Evolutionary conservation across 2,888 invertebrate genomes (phyloP), one percentile per base, ranked within the genome.

Genomic region (Oasisia sp.): DNA sequence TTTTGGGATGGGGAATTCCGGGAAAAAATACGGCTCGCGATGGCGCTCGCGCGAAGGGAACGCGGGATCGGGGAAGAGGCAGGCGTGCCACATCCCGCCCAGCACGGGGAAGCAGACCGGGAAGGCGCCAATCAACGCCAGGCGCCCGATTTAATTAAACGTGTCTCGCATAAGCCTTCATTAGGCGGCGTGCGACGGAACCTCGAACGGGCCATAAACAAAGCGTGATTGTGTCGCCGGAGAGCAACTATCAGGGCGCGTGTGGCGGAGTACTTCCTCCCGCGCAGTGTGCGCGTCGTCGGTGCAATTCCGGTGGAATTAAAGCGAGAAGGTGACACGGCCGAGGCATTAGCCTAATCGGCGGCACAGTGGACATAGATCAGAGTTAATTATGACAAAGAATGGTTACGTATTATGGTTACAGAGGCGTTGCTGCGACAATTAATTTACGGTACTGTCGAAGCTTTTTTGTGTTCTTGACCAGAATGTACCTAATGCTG

Each of bases 101-200:
- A 74, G 74, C 19, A 74, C 74, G 74, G 74, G 50, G 74, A 74
- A 74, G n/a, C 74, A 74, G 74, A n/a, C 74, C 74, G 74, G 74
- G 74, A 19, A 74, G 4, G 74, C 74, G n/a, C 7, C 74, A 74
- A 74, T 74, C 74, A 74, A n/a, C n/a, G 74, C 14, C 27, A 74
- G 74, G 74, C n/a, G 27, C 74, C 74, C 74, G 74, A 19, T 19
- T 74, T 74, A 74, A 74, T 74, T 74, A 74, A 74, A 74, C 74
- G n/a, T 74, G 74, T 74, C n/a, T 74, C 74, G 74, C 74, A 74
- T 74, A 27, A 19, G 74, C 19, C 74, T 27, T 74, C 74, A 74
- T 74, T 74, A 74, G 74, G 74, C 19, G 27, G 74, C 27, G 19
- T 4, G 74, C 19, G 4, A n/a, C n/a, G 19, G 74, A 27, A 27